These are phyloP conservation scores for Simalia tracyae DNA, from an alignment of 2,797 vertebrate genomes.

Conservation along the genomic window DNA sequence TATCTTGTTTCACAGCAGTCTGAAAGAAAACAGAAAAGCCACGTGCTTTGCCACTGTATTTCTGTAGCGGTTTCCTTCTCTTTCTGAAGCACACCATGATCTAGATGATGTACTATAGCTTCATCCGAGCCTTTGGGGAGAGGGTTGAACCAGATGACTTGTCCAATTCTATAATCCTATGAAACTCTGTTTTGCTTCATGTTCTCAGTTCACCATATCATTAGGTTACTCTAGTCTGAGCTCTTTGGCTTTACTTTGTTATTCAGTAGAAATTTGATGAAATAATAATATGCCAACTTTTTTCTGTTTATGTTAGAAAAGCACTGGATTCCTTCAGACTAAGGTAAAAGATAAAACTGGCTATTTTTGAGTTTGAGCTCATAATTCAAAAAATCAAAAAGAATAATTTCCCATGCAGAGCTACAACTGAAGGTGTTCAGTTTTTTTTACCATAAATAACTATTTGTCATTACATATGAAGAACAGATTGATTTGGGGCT, in stretches of 20 bases:
- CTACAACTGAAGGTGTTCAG: neutral
- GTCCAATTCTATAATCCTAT: neutral
- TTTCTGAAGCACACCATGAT: neutral
- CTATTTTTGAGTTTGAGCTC: neutral
- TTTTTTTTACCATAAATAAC: slow-evolving; percentile 16
- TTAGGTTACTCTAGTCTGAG: neutral
- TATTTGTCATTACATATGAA: neutral
- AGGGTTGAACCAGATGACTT: neutral
- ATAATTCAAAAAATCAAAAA: neutral
- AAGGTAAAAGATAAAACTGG: neutral
- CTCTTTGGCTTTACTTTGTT: neutral
- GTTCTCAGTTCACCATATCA: neutral
- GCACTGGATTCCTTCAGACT: rapidly evolving
- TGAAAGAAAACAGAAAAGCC: neutral
- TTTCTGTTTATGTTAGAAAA: neutral
- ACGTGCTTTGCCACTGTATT: neutral
- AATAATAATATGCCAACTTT: neutral
- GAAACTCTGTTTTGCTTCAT: neutral
- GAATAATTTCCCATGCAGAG: neutral
- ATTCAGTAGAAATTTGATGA: neutral
- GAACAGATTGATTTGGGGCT: neutral
- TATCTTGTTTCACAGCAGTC: neutral
- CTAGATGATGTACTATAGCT: neutral
- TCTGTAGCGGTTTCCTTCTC: neutral
- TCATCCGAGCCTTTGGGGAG: neutral